Evolutionary conservation across 2,888 invertebrate species (phyloP).

Genomic region (Cyclophora punctaria): DNA sequence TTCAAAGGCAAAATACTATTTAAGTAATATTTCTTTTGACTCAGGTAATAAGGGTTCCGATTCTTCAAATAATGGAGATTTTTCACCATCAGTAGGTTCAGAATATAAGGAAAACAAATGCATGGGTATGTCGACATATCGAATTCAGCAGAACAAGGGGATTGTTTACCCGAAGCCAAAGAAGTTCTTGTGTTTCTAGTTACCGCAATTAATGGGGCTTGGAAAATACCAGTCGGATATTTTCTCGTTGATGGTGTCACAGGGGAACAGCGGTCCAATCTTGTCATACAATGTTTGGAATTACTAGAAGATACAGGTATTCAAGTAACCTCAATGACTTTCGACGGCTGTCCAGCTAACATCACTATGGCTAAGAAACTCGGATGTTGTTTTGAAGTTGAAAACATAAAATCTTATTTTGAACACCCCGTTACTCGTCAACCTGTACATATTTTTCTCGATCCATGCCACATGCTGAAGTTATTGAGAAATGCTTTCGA

Average conservation of each 20-base stretch:
- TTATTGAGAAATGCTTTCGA: background rate
- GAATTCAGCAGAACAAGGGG: slow-evolving; percentile 6
- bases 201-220: slow-evolving; percentile 16
- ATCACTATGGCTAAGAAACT: slow-evolving; percentile 14
- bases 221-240: slow-evolving; percentile 23
- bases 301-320: slow-evolving; percentile 12
- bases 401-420: slow-evolving; percentile 6
- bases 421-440: slow-evolving; percentile 3
- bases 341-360: slow-evolving; percentile 20
- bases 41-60: too few species aligned
- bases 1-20: too few species aligned
- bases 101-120: slow-evolving; percentile 25
- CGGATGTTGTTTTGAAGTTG: slow-evolving; percentile 9
- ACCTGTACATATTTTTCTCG: slow-evolving; percentile 6
- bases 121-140: slow-evolving; percentile 29
- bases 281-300: slow-evolving; percentile 13
- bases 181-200: slow-evolving; percentile 22
- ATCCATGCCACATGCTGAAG: slow-evolving; percentile 7
- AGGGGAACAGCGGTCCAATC: slow-evolving; percentile 9
- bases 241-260: slow-evolving; percentile 19
- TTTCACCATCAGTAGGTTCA: too few species aligned
- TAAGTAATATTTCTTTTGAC: too few species aligned
- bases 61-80: too few species aligned
- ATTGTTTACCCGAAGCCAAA: slow-evolving; percentile 16
- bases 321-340: slow-evolving; percentile 15